Conservation (phyloP, 2,797 vertebrate species). For the Anabacerthia variegaticeps region DNA sequence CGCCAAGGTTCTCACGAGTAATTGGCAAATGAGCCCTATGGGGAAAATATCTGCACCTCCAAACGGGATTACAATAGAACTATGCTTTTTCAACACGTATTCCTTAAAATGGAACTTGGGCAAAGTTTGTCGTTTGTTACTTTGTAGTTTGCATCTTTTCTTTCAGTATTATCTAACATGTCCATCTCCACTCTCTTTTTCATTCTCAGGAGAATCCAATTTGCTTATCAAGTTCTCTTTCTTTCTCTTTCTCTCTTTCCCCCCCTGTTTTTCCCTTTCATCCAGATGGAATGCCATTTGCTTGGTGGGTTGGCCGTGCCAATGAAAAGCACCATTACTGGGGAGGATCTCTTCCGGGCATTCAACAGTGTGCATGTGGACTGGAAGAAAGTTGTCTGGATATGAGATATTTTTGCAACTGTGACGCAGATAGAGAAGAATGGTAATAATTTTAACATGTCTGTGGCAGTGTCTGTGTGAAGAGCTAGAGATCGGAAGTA, state of each 20-base stretch:
- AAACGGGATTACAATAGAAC: neutral
- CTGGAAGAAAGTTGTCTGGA: conserved; percentile 94
- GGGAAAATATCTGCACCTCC: neutral
- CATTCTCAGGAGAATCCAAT: neutral
- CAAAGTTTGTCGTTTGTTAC: neutral
- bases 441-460: conserved; percentile 82
- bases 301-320: conserved; percentile 92
- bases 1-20: rapidly evolving
- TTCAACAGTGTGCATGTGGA: conserved; percentile 94
- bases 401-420: conserved; percentile 95
- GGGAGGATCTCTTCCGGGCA: conserved; percentile 90
- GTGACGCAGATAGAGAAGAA: conserved; percentile 88
- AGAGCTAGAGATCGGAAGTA: neutral
- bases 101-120: neutral
- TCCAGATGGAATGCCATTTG: conserved; percentile 90
- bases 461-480: neutral
- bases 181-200: neutral
- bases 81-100: neutral
- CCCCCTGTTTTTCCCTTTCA: neutral
- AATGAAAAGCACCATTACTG: conserved; percentile 91
- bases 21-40: rapidly evolving
- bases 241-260: neutral
- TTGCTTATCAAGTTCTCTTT: conserved; percentile 30
- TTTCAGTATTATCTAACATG: neutral
- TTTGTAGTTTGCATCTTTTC: neutral